Conservation (phyloP, 2,888 invertebrate species). For the Diloba caeruleocephala region DNA sequence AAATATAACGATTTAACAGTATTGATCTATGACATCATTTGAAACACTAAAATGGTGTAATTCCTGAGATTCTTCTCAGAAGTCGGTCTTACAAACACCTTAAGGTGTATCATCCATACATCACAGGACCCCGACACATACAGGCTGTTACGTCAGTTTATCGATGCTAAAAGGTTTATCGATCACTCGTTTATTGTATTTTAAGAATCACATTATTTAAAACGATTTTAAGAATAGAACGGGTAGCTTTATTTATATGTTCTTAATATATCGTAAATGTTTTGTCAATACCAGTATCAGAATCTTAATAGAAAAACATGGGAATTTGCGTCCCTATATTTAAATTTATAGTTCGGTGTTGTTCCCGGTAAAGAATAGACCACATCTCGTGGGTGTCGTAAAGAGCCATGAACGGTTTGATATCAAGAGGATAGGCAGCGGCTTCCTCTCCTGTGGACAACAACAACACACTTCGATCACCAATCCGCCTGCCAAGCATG, state of each 20-base stretch:
- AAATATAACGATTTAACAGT: slow-evolving; percentile 50
- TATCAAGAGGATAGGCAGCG: too few relatives aligned
- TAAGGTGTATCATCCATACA: slow-evolving; percentile 48
- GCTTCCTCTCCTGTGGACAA: too few relatives aligned
- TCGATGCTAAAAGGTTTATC: slow-evolving; percentile 33
- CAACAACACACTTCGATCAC: too few relatives aligned
- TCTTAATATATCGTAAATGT: slow-evolving; percentile 23
- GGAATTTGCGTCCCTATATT: slow-evolving; percentile 29
- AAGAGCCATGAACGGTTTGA: too few relatives aligned
- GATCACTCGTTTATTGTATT: slow-evolving; percentile 25
- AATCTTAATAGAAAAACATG: slow-evolving; percentile 34
- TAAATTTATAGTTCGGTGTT: slow-evolving; percentile 35
- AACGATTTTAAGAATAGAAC: slow-evolving; percentile 21
- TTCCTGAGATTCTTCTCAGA: slow-evolving; percentile 67
- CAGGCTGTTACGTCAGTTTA: slow-evolving; percentile 43
- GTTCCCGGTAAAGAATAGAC: too few relatives aligned
- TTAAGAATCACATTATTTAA: slow-evolving; percentile 19
- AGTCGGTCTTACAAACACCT: slow-evolving; percentile 57
- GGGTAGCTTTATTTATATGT: slow-evolving; percentile 17
- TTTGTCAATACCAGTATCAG: slow-evolving; percentile 19
- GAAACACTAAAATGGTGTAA: slow-evolving; percentile 52
- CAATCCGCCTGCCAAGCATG: too few relatives aligned
- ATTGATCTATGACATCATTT: slow-evolving; percentile 53
- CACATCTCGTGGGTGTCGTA: too few relatives aligned
- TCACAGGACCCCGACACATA: slow-evolving; percentile 49